Evolutionary conservation across 2,888 invertebrate genomes (phyloP).

Genomic region (Deilephila porcellus): DNA sequence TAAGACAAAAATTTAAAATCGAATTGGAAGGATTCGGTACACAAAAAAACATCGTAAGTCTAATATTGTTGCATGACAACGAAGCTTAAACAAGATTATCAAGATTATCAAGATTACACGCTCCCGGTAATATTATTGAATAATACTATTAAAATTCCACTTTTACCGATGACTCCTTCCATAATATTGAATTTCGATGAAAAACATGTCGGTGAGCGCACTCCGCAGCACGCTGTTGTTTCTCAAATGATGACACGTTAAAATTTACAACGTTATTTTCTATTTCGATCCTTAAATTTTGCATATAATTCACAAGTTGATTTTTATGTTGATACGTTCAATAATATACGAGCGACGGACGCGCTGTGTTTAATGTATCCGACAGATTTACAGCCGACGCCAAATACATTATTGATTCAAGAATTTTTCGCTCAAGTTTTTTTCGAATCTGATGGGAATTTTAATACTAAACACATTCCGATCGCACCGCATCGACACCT

Average conservation of each 20-base stretch:
- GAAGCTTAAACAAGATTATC: no score
- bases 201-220: background rate
- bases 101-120: no score
- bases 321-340: conserved; percentile 22
- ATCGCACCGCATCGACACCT: conserved; percentile 43
- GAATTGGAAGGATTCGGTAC: background rate
- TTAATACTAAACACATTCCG: conserved; percentile 48
- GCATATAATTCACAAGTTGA: conserved; percentile 23
- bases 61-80: no score
- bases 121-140: no score
- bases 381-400: conserved; percentile 38
- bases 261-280: conserved; percentile 21
- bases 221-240: background rate
- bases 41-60: background rate
- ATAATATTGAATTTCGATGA: background rate
- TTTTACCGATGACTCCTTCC: background rate
- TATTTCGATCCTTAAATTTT: conserved; percentile 22
- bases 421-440: conserved; percentile 48
- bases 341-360: conserved; percentile 34
- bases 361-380: conserved; percentile 34
- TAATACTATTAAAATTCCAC: background rate
- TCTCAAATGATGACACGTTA: conserved; percentile 19
- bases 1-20: background rate
- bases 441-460: conserved; percentile 51
- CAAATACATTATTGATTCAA: conserved; percentile 50